Conservation (phyloP, 2,888 invertebrate genomes). For the Cremastinae sp. region DNA sequence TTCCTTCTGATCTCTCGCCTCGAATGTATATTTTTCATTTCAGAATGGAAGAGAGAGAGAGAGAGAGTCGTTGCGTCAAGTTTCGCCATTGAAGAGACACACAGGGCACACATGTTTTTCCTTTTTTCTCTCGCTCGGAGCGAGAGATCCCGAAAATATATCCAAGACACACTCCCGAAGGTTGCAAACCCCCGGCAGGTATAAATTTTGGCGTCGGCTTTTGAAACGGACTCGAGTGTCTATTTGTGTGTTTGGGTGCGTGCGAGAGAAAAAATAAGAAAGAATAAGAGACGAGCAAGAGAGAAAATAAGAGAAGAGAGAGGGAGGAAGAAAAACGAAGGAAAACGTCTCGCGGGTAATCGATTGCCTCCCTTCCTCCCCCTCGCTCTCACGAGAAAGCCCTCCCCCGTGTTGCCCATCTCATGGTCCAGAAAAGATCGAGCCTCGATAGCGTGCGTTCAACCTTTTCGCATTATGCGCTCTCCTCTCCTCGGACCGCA, state of each 20-base stretch:
- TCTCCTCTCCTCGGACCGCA: slow-evolving; percentile 5
- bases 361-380: slow-evolving; percentile 59
- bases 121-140: slow-evolving; percentile 21
- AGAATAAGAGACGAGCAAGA: slow-evolving; percentile 25
- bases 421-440: slow-evolving; percentile 56
- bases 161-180: neutral
- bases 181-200: slow-evolving; percentile 70
- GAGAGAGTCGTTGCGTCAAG: slow-evolving; percentile 25
- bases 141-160: slow-evolving; percentile 7
- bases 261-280: slow-evolving; percentile 30
- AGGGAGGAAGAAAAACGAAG: slow-evolving; percentile 61
- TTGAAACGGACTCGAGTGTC: slow-evolving; percentile 56
- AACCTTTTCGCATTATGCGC: slow-evolving; percentile 11
- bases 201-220: slow-evolving; percentile 77
- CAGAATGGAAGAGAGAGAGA: too few species aligned
- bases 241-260: neutral
- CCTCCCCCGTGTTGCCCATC: slow-evolving; percentile 59
- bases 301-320: slow-evolving; percentile 30
- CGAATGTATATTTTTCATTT: too few species aligned
- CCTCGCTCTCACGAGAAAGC: slow-evolving; percentile 51
- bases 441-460: slow-evolving; percentile 51
- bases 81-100: slow-evolving; percentile 54
- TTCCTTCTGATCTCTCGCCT: too few species aligned
- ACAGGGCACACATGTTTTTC: slow-evolving; percentile 56
- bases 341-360: slow-evolving; percentile 65